phyloP scores from a whole-genome alignment of 2,888 invertebrate genomes.

The Diogma glabrata region DNA sequence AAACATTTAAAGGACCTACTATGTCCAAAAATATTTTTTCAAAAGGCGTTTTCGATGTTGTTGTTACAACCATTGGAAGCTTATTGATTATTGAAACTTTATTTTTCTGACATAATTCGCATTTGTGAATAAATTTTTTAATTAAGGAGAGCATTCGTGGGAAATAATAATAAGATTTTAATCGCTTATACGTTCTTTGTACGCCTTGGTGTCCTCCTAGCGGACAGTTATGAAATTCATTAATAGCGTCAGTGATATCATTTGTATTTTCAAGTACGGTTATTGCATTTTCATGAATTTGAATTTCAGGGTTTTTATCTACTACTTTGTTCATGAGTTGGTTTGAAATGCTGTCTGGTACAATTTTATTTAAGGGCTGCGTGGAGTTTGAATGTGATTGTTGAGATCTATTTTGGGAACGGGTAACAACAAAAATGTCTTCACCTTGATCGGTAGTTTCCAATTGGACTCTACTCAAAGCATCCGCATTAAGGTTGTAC shows the following conservation, averaged over 20 bases:
- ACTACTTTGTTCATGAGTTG: no score
- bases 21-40: slow-evolving; percentile 24
- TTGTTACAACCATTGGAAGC: slow-evolving; percentile 20
- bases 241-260: neutral
- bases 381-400: no score
- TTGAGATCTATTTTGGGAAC: no score
- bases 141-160: slow-evolving; percentile 16
- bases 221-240: slow-evolving; percentile 7
- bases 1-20: slow-evolving; percentile 23
- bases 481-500: no score
- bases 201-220: slow-evolving; percentile 10
- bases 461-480: no score
- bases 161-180: neutral
- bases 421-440: no score
- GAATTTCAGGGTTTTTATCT: no score
- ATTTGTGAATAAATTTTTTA: slow-evolving; percentile 23
- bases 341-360: no score
- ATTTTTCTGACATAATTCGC: slow-evolving; percentile 23
- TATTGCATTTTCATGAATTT: no score
- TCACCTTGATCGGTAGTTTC: no score
- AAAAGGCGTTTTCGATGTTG: slow-evolving; percentile 23
- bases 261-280: neutral
- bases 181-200: neutral
- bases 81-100: neutral
- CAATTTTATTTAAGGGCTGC: no score